A percentile compares a stretch with the other conserved stretches of the same genome.
Evolutionary conservation across 2,113 vertebrate genomes (phyloP).

Genomic region (Pituophis catenifer): DNA sequence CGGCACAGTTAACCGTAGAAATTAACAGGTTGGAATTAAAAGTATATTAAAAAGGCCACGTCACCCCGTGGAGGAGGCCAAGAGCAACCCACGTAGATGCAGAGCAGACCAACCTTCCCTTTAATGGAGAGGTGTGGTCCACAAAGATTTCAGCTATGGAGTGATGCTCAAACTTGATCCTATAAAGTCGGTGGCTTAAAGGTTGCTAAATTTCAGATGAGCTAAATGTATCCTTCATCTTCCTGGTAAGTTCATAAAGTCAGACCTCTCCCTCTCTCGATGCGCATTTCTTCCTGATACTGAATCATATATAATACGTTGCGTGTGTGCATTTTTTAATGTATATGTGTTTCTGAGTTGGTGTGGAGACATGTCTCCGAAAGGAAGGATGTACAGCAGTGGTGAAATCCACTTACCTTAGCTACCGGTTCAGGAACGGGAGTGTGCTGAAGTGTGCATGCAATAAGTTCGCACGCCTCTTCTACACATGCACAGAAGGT

Average conservation of each 20-base stretch:
- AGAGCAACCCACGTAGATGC: not conserved
- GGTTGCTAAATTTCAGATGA: not conserved
- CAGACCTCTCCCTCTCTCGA: not conserved
- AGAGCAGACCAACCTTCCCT: not conserved
- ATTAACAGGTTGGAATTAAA: constrained; percentile 31
- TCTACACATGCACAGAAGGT: no score
- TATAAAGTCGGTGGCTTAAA: not conserved
- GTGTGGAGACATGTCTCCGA: not conserved
- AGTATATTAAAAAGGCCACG: not conserved
- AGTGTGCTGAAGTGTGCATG: no score
- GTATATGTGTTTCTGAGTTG: not conserved
- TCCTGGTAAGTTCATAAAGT: not conserved
- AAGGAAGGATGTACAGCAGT: not conserved
- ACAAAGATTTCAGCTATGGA: not conserved
- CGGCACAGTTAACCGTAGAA: constrained; percentile 36
- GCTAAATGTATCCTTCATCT: not conserved
- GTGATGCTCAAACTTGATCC: not conserved
- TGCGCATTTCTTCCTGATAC: not conserved
- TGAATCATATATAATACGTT: not conserved
- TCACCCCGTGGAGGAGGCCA: not conserved
- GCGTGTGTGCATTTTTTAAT: not conserved
- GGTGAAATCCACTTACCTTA: no score
- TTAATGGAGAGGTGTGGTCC: not conserved
- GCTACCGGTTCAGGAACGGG: no score
- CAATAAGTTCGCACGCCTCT: no score